Conservation (phyloP, 2,888 invertebrate species). For the Cephus sareptanus region DNA sequence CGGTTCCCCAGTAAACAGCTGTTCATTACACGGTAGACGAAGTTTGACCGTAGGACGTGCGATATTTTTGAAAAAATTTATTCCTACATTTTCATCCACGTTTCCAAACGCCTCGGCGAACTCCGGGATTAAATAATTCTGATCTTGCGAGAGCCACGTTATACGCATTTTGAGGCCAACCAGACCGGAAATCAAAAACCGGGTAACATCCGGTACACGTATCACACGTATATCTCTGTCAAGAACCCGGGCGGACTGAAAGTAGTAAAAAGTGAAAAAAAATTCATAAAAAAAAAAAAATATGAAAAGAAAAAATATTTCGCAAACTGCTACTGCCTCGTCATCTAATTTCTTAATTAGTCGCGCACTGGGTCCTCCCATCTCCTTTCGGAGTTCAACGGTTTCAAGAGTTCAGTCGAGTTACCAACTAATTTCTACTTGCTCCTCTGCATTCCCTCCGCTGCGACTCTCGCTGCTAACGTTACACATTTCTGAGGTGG, state of each 20-base stretch:
- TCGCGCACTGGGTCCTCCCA: neutral
- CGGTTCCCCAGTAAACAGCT: neutral
- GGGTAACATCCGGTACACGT: neutral
- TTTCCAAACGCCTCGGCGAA: neutral
- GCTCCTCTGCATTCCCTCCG: neutral
- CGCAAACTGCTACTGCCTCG: neutral
- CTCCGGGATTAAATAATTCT: neutral
- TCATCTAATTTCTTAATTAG: conserved; percentile 3
- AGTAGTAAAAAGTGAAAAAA: neutral
- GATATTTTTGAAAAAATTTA: neutral
- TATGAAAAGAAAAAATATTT: neutral
- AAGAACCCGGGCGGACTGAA: neutral
- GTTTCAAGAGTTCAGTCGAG: conserved; percentile 5
- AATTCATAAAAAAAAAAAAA: neutral
- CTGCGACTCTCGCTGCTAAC: neutral
- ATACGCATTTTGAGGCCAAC: neutral
- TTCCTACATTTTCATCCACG: neutral
- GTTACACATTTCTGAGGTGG: neutral
- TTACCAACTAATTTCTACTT: conserved; percentile 9
- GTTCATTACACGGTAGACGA: neutral
- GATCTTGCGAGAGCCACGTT: neutral
- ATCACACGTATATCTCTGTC: neutral
- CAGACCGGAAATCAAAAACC: neutral
- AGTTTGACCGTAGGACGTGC: neutral
- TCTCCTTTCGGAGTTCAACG: neutral